Evolutionary conservation across 2,113 vertebrate species (phyloP).

Genomic region (Marmota flaviventris): DNA sequence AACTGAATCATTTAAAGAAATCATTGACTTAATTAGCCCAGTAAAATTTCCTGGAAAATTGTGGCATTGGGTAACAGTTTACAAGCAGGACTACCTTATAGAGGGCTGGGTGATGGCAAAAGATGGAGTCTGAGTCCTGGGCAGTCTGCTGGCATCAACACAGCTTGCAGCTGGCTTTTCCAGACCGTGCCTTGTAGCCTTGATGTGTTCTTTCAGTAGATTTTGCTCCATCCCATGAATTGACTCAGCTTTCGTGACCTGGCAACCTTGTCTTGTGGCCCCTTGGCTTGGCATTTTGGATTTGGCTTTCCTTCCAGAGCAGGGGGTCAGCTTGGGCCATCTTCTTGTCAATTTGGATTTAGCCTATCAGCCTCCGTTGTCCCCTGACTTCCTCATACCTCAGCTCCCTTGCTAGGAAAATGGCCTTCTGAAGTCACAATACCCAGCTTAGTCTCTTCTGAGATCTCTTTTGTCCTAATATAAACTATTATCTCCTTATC

Average conservation of each 20-base stretch:
- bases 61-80: neutral
- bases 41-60: neutral
- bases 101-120: neutral
- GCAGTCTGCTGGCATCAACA: neutral
- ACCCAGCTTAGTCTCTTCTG: neutral
- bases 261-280: neutral
- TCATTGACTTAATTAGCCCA: neutral
- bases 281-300: neutral
- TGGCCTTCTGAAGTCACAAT: neutral
- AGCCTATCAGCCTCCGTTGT: neutral
- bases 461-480: neutral
- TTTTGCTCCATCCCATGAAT: accelerated
- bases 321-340: neutral
- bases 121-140: neutral
- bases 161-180: neutral
- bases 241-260: neutral
- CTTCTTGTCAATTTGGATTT: neutral
- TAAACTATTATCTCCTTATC: neutral
- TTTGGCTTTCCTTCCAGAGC: neutral
- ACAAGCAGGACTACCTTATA: neutral
- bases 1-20: slow-evolving; percentile 4
- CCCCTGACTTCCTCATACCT: neutral
- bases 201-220: neutral
- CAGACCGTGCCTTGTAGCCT: neutral
- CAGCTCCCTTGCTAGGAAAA: neutral